A percentile compares a stretch with the other conserved stretches of the same genome.
Conservation (phyloP, 2,113 vertebrate species). For the Malurus melanocephalus region DNA sequence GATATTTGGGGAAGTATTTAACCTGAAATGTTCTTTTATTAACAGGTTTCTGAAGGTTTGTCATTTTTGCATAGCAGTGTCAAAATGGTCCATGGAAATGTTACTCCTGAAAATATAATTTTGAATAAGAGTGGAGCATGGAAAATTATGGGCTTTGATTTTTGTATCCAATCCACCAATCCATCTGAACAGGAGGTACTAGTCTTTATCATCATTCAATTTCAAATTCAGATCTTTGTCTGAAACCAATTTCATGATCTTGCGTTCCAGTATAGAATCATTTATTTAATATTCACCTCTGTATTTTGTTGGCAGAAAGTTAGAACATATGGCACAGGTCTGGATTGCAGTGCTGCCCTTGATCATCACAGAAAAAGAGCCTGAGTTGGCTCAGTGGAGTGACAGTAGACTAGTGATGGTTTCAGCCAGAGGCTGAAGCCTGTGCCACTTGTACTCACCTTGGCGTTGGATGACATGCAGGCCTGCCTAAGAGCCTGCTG, state of each 20-base stretch:
- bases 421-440: neutral
- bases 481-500: neutral
- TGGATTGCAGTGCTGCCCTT: neutral
- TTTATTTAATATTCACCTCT: neutral
- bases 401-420: neutral
- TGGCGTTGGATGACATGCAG: neutral
- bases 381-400: neutral
- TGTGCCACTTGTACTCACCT: neutral
- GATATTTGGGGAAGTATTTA: neutral
- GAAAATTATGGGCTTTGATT: constrained; percentile 99
- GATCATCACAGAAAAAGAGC: neutral
- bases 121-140: constrained; percentile 96
- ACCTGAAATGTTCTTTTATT: constrained; percentile 16
- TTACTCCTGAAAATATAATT: constrained; percentile 93
- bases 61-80: constrained; percentile 96
- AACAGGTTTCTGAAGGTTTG: constrained; percentile 93
- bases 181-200: constrained; percentile 91
- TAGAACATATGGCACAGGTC: neutral
- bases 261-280: neutral
- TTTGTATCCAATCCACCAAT: constrained; percentile 90
- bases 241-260: neutral
- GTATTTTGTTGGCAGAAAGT: neutral
- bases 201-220: neutral
- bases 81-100: constrained; percentile 97
- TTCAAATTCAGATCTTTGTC: neutral